Conservation (phyloP, 1,140 invertebrate genomes). For the Holcopasites calliopsidis region DNA sequence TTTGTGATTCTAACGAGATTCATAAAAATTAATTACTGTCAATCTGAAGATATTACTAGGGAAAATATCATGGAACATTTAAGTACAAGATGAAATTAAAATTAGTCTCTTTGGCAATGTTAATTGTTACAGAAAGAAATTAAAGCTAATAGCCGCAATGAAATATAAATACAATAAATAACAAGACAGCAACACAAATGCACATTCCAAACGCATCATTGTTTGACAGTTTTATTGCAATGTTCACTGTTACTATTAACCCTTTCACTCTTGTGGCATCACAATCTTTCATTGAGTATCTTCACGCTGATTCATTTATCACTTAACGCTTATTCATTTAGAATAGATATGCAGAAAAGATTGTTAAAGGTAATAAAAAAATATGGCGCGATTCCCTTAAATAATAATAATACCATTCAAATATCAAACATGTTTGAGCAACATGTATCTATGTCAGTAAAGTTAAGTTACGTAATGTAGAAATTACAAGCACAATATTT, state of each 20-base stretch:
- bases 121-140: neutral
- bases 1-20: neutral
- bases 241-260: no score
- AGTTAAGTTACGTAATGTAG: neutral
- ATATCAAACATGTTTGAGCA: no score
- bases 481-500: neutral
- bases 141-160: neutral
- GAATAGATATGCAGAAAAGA: neutral
- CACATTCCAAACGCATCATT: neutral
- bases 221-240: no score
- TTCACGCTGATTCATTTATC: neutral
- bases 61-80: neutral
- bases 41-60: neutral
- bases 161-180: neutral
- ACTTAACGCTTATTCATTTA: no score
- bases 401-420: no score
- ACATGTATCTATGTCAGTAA: no score
- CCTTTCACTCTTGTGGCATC: slow-evolving; percentile 11
- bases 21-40: neutral
- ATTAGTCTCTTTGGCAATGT: slow-evolving; percentile 6
- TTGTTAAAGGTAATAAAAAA: neutral
- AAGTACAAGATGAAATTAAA: neutral
- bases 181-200: neutral
- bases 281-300: neutral
- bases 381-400: neutral